Conservation (phyloP, 2,113 vertebrate species). For the Phylloscopus trochilus region DNA sequence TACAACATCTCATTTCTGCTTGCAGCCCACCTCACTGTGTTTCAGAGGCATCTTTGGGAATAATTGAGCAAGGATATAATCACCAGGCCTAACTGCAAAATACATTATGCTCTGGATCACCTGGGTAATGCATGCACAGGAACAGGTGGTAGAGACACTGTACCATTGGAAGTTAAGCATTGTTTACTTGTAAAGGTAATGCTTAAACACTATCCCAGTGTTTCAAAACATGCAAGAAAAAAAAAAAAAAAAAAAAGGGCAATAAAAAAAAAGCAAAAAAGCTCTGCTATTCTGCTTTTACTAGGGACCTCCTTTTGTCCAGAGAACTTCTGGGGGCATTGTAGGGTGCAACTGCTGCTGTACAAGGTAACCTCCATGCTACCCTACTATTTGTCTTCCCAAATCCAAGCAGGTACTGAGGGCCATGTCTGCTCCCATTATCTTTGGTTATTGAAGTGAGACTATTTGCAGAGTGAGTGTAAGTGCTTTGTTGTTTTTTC, state of each 20-base stretch:
- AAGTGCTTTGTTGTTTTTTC: not conserved
- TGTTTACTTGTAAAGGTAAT: not conserved
- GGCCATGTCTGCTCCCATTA: constrained; percentile 3
- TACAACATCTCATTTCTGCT: not conserved
- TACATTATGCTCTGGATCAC: not conserved
- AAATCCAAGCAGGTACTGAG: not conserved
- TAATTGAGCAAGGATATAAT: not conserved
- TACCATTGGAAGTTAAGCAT: not conserved
- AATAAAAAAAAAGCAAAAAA: too few relatives aligned
- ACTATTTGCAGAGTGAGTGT: not conserved
- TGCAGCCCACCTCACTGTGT: not conserved
- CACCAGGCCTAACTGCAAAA: not conserved
- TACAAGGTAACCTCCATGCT: not conserved
- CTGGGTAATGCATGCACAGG: not conserved
- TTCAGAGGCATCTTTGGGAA: not conserved
- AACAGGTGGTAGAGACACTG: not conserved
- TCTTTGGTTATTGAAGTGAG: constrained; percentile 29
- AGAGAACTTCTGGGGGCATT: not conserved
- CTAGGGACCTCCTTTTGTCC: not conserved
- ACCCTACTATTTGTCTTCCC: not conserved
- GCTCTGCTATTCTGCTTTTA: not conserved
- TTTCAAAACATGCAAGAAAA: not conserved
- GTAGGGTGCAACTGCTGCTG: not conserved
- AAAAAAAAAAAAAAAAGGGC: too few relatives aligned
- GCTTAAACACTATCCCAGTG: not conserved